Evolutionary conservation across 2,888 invertebrate genomes (phyloP), one percentile per base, ranked within the genome.

Genomic region (Hypomecis atomaria): DNA sequence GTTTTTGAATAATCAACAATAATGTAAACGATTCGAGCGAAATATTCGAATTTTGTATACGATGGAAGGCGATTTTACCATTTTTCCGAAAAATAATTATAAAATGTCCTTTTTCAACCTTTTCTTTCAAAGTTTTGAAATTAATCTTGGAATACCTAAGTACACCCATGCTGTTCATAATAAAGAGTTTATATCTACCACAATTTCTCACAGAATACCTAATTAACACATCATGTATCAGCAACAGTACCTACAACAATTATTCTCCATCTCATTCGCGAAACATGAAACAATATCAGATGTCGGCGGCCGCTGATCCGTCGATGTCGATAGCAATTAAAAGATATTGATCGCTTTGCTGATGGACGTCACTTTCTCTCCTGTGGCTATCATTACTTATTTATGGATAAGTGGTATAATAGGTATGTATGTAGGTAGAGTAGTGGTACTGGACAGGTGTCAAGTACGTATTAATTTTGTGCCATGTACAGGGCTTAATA

Each of bases 311-410:
- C 8, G 53, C 40, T 33, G 40, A 42, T 13, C 52, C 36, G 50
- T 55, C 50, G 48, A 9, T 33, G 50, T 55, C 50, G 48, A 9
- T 33, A 33, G 47, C 38, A 59, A 68, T 69, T 69, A 67, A 53
- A 59, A 42, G 65, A 71, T 67, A 71, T 61, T 58, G 65, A 71
- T 66, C 66, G 49, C 38, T 6, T 6, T 5, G 48, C 10, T 50
- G 57, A 53, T 50, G 34, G 60, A 53, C 49, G 9, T 23, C 55
- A 58, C 55, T 65, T 52, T 59, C 49, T 63, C 49, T 23, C 10
- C 33, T 34, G 13, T 40, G 48, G 23, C 42, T 54, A 13, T 57
- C 5, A 42, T 43, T 53, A 45, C 13, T 42, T 4, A 2, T 5
- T 56, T 8, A 43, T 38, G 44, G 11, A 9, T 3, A 11, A 9